Percentiles rank a stretch among this genome's conserved stretches.
Conservation (phyloP, 1,140 invertebrate genomes). For the Saccostrea echinata region DNA sequence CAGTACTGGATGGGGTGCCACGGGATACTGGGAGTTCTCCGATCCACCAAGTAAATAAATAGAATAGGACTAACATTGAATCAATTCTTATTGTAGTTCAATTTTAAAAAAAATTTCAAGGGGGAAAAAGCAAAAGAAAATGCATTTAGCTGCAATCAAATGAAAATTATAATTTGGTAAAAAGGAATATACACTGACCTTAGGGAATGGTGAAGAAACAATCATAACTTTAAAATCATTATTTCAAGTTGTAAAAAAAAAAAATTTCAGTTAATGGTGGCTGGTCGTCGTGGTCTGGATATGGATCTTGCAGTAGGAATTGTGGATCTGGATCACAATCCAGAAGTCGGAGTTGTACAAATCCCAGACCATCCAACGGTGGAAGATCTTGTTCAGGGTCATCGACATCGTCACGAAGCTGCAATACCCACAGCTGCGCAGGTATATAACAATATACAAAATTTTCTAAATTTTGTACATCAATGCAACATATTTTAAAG, state of each 20-base stretch:
- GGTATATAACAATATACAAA: not conserved
- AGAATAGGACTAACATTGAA: too few relatives aligned
- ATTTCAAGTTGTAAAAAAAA: too few relatives aligned
- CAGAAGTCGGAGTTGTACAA: slow-evolving; percentile 59
- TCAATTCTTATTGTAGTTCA: too few relatives aligned
- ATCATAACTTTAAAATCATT: too few relatives aligned
- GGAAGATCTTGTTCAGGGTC: slow-evolving; percentile 63
- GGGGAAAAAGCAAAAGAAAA: too few relatives aligned
- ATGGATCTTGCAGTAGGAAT: slow-evolving; percentile 60
- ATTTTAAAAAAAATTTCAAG: too few relatives aligned
- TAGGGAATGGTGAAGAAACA: too few relatives aligned
- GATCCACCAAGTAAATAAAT: not conserved
- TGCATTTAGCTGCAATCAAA: too few relatives aligned
- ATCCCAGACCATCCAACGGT: slow-evolving; percentile 63
- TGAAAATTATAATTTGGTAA: too few relatives aligned
- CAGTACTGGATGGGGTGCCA: slow-evolving; percentile 19
- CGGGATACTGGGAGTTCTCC: not conserved
- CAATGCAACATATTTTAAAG: too few relatives aligned
- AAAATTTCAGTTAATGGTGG: slow-evolving; percentile 55
- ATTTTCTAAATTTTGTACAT: too few relatives aligned
- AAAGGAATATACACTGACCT: too few relatives aligned
- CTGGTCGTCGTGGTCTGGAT: slow-evolving; percentile 67
- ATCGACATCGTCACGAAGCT: not conserved
- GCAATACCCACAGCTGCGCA: slow-evolving; percentile 37
- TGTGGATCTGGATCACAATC: slow-evolving; percentile 62